Percentiles rank a stretch among this genome's conserved stretches.
Evolutionary conservation across 23 tunicate species (phyloP).

Genomic region (Clavelina lepadiformis): DNA sequence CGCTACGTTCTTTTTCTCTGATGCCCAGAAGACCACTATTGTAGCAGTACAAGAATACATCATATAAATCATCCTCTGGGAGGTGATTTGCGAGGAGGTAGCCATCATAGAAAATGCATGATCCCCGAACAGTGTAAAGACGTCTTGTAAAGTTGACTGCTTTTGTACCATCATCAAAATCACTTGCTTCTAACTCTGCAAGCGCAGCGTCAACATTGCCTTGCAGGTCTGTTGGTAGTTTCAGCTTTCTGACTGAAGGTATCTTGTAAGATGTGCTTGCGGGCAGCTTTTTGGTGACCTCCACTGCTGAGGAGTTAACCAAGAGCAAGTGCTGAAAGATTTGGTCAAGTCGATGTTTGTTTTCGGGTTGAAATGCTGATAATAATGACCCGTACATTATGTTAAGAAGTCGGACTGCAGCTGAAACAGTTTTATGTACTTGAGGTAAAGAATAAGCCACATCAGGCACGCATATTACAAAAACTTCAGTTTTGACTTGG

Average conservation of each 20-base stretch:
- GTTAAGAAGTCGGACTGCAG: constrained; percentile 31
- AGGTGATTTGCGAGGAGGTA: constrained; percentile 58
- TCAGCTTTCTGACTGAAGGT: constrained; percentile 21
- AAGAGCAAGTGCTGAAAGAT: constrained; percentile 41
- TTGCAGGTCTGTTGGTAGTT: constrained; percentile 18
- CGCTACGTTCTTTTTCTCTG: constrained; percentile 28
- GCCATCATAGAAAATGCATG: constrained; percentile 80
- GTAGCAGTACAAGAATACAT: constrained; percentile 47
- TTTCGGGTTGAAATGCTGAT: constrained; percentile 60
- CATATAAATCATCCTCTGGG: constrained; percentile 44
- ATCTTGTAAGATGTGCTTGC: constrained; percentile 1
- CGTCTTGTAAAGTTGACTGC: constrained; percentile 32
- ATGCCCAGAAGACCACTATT: constrained; percentile 40
- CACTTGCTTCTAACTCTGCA: constrained; percentile 76
- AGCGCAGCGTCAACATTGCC: constrained; percentile 34
- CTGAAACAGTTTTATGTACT: constrained; percentile 26
- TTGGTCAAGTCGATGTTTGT: constrained; percentile 57
- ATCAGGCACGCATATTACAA: constrained; percentile 60
- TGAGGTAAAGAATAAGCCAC: constrained; percentile 35
- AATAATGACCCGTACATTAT: constrained; percentile 50
- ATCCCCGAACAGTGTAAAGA: constrained; percentile 51
- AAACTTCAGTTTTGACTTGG: constrained; percentile 35
- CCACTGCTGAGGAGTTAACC: constrained; percentile 14
- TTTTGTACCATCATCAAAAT: constrained; percentile 60
- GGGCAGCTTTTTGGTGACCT: background rate